Base-by-base conservation (phyloP, 30 jellyfish, hydroid and myxozoan species). In the Chrysaora quinquecirrha region DNA sequence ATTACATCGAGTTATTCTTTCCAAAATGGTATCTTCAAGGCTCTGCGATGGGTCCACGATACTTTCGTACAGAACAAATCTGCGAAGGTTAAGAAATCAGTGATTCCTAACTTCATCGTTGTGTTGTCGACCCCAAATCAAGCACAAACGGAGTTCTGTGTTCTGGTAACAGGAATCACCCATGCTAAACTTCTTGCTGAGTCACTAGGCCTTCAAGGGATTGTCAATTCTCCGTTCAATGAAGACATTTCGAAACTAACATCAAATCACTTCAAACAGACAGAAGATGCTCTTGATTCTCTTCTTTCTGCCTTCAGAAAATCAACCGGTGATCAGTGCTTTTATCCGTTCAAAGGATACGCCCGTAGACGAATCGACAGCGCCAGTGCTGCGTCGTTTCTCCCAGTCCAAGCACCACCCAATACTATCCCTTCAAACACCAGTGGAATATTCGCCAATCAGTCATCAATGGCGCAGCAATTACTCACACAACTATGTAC, bases 401-500 rank as follows among this genome's bases (percentile, higher is more conserved):
- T 33, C 52, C 97, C 97, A 33, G 60, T 27, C 0, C 50, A 70
- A 33, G 91, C 93, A 0, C 83, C 87, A n/a, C 10, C 71, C 19
- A 33, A 32, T 18, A 70, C 83, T 27, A 23, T n/a, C 14, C 89
- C 90, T 7, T 60, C 71, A 21, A 52, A 34, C 71, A 66, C 93
- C 2, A 72, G 64, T 3, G 90, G 88, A 56, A 84, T 78, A 1
- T 90, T 90, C 63, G 83, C 97, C 0, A 90, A 83, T 71, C 97
- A 90, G 70, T 82, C 86, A 12, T 90, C 93, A 47, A 90, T 90
- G 97, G 94, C 97, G 10, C 93, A 90, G 35, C 97, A 90, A 60
- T 71, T 90, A n/a, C 75, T 90, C 31, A 47, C 92, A 2, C 97
- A 90, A 60, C 63, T 90, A 4, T 80, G 97, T 34, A 90, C 72